A percentile compares a stretch with the other conserved stretches of the same genome.
Evolutionary conservation across 2,888 invertebrate species (phyloP).

Genomic region (Campaea margaritaria): DNA sequence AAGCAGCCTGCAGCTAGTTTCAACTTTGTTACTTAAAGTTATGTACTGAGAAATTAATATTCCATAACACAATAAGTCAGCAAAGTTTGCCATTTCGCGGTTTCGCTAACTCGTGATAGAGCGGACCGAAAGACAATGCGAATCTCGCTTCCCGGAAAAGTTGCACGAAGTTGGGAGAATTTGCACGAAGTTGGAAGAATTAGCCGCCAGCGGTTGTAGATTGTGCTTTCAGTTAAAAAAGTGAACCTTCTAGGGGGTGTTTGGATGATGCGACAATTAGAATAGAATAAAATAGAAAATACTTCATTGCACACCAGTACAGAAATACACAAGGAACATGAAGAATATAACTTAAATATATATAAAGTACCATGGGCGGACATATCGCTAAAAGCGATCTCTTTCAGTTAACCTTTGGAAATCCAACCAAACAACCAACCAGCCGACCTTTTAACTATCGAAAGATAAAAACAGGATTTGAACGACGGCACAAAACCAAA

Average conservation of each 20-base stretch:
- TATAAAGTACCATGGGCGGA: too few relatives aligned
- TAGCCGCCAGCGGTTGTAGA: conserved; percentile 25
- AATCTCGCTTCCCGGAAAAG: conserved; percentile 24
- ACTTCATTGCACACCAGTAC: too few relatives aligned
- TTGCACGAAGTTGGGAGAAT: conserved; percentile 21
- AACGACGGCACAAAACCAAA: too few relatives aligned
- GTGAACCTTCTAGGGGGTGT: background rate
- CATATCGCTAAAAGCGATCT: too few relatives aligned
- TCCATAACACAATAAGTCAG: conserved; percentile 49
- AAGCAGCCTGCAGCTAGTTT: conserved; percentile 29
- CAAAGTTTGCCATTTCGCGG: conserved; percentile 47
- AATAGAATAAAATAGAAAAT: too few relatives aligned
- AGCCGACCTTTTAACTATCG: too few relatives aligned
- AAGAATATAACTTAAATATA: too few relatives aligned
- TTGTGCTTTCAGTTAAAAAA: conserved; percentile 16
- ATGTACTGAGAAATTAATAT: conserved; percentile 43
- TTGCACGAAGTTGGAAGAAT: conserved; percentile 17
- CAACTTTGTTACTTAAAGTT: conserved; percentile 24
- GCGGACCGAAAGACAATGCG: conserved; percentile 23
- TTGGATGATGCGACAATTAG: background rate
- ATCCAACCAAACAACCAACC: too few relatives aligned
- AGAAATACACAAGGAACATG: too few relatives aligned
- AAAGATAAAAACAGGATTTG: too few relatives aligned
- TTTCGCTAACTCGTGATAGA: conserved; percentile 39
- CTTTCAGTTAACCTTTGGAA: too few relatives aligned